These are phyloP conservation scores for Drosophila quinaria DNA, from an alignment of 2,888 invertebrate species.

Conservation along the genomic window DNA sequence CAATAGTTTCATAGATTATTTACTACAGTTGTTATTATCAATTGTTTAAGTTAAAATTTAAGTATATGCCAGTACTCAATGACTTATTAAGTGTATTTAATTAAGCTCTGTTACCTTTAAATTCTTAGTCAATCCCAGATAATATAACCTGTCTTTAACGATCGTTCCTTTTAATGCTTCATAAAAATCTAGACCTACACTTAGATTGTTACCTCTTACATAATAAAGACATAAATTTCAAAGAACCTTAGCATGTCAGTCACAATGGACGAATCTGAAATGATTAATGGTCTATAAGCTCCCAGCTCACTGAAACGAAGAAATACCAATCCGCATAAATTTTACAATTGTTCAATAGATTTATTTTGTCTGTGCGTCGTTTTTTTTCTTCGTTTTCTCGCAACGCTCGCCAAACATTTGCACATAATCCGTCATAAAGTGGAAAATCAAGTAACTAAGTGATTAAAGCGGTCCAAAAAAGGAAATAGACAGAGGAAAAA, in stretches of 20 bases:
- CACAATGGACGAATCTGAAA: constrained; percentile 32
- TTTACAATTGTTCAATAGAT: constrained; percentile 60
- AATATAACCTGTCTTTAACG: constrained; percentile 1
- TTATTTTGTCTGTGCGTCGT: constrained; percentile 17
- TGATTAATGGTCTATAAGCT: constrained; percentile 57
- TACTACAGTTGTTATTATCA: background rate
- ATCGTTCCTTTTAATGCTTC: constrained; percentile 10
- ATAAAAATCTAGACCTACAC: constrained; percentile 16
- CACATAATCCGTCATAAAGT: constrained; percentile 80
- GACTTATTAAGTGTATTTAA: background rate
- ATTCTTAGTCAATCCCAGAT: background rate
- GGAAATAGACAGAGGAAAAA: constrained; percentile 18
- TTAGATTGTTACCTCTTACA: constrained; percentile 8
- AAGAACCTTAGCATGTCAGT: constrained; percentile 14
- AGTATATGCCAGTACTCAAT: background rate
- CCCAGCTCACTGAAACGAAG: constrained; percentile 2
- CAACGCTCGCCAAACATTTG: constrained; percentile 61
- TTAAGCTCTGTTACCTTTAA: background rate
- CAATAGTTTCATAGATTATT: background rate
- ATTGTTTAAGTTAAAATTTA: background rate
- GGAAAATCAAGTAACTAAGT: constrained; percentile 78
- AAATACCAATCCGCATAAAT: constrained; percentile 52
- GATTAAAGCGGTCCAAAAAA: constrained; percentile 61
- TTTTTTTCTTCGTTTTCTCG: background rate
- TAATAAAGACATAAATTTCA: constrained; percentile 53